Percentiles rank a stretch among this genome's conserved stretches.
Evolutionary conservation across 2,113 vertebrate species (phyloP).

Genomic region (Morone chrysops): DNA sequence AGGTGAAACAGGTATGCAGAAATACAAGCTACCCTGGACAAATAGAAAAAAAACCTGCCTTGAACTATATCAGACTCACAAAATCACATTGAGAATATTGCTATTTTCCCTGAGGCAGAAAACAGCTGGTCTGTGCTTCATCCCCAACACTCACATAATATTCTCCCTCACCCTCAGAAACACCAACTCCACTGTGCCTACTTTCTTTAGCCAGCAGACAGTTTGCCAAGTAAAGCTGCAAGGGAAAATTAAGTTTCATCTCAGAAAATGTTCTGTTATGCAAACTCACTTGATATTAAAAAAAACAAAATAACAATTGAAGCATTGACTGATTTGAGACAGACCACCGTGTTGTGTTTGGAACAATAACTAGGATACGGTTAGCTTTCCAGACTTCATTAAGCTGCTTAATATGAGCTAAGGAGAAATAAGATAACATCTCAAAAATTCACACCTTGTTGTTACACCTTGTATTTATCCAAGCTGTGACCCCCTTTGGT

Average conservation of each 20-base stretch:
- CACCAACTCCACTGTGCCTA: conserved; percentile 26
- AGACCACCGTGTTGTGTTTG: conserved; percentile 12
- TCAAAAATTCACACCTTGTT: too few relatives aligned
- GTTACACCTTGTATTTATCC: too few relatives aligned
- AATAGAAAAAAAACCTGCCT: neutral
- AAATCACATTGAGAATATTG: conserved; percentile 33
- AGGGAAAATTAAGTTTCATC: conserved; percentile 45
- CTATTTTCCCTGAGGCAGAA: conserved; percentile 39
- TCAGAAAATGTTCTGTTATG: conserved; percentile 46
- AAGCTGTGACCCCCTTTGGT: neutral
- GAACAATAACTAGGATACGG: conserved; percentile 24
- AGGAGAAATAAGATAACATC: neutral
- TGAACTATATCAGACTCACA: conserved; percentile 20
- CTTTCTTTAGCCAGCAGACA: conserved; percentile 46
- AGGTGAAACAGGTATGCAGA: conserved; percentile 1
- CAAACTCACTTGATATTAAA: conserved; percentile 37
- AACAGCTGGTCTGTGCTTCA: conserved; percentile 54
- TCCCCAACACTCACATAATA: conserved; percentile 41
- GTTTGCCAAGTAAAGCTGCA: conserved; percentile 62
- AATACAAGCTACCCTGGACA: neutral
- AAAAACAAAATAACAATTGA: conserved; percentile 26
- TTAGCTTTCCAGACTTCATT: conserved; percentile 39
- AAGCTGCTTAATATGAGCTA: neutral
- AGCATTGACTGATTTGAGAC: conserved; percentile 39
- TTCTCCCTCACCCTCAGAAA: conserved; percentile 37